Evolutionary conservation across 1,140 invertebrate genomes (phyloP).

Genomic region (Saccostrea glomerata): DNA sequence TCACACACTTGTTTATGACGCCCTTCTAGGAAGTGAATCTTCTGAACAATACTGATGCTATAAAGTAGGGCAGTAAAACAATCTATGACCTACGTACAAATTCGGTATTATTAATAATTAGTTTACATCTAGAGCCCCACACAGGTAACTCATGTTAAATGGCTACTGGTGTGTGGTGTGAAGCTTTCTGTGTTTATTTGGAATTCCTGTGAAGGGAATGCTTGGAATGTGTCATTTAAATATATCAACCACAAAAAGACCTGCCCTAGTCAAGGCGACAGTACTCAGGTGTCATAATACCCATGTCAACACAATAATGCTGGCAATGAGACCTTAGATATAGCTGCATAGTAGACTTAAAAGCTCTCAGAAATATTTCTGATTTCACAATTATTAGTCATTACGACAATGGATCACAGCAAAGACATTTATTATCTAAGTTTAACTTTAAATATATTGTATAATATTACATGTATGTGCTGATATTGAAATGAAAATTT

Average conservation of each 20-base stretch:
- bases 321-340: not conserved
- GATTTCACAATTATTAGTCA: conserved; percentile 22
- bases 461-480: too few relatives aligned
- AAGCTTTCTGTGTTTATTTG: conserved; percentile 1
- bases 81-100: not conserved
- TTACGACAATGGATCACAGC: not conserved
- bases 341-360: not conserved
- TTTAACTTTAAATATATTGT: too few relatives aligned
- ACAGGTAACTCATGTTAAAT: conserved; percentile 30
- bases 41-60: not conserved
- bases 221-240: conserved; percentile 20
- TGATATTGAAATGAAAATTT: too few relatives aligned
- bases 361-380: conserved; percentile 7
- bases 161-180: not conserved
- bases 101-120: conserved; percentile 5
- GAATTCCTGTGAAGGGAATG: conserved; percentile 6
- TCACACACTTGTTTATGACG: not conserved
- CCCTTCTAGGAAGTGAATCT: not conserved
- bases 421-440: not conserved
- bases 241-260: conserved; percentile 1
- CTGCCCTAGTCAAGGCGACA: not conserved
- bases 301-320: conserved; percentile 1
- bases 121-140: not conserved
- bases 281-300: conserved; percentile 16
- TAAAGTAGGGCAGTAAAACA: not conserved